A percentile compares a stretch with the other conserved stretches of the same genome.
phyloP scores from a whole-genome alignment of 2,113 vertebrate species.

The Arothron firmamentum region DNA sequence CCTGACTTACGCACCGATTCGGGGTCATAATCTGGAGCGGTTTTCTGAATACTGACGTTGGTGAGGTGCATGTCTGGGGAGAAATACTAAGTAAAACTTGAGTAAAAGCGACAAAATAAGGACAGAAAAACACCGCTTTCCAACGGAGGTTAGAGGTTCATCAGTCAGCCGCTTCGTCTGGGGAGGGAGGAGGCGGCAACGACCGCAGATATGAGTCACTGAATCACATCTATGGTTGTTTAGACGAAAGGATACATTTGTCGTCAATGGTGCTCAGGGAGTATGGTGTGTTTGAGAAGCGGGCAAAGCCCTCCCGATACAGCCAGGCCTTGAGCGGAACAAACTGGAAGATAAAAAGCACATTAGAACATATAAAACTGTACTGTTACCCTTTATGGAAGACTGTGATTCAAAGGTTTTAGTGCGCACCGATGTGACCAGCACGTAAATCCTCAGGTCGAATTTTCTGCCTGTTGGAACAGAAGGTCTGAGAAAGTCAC shows the following conservation, averaged over 20 bases:
- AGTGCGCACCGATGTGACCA: constrained; percentile 79
- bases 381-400: neutral
- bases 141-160: too few species aligned
- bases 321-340: constrained; percentile 82
- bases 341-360: constrained; percentile 65
- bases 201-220: too few species aligned
- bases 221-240: too few species aligned
- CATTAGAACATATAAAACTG: too few species aligned
- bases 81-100: constrained; percentile 28
- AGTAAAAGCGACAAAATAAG: too few species aligned
- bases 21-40: constrained; percentile 81
- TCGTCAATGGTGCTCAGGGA: constrained; percentile 82
- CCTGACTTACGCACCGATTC: constrained; percentile 73
- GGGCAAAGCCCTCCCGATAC: constrained; percentile 83
- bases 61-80: constrained; percentile 82
- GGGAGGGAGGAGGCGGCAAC: too few species aligned
- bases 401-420: neutral
- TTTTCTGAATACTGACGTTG: constrained; percentile 83
- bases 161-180: too few species aligned
- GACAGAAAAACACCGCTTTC: too few species aligned
- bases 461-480: constrained; percentile 79
- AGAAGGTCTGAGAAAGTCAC: too few species aligned
- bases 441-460: constrained; percentile 84
- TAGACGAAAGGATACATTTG: constrained; percentile 76
- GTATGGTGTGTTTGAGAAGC: constrained; percentile 82